Percentiles rank a stretch among this genome's conserved stretches.
Evolutionary conservation across 2,888 invertebrate species (phyloP).

Genomic region (Eucriotettix oculatus): DNA sequence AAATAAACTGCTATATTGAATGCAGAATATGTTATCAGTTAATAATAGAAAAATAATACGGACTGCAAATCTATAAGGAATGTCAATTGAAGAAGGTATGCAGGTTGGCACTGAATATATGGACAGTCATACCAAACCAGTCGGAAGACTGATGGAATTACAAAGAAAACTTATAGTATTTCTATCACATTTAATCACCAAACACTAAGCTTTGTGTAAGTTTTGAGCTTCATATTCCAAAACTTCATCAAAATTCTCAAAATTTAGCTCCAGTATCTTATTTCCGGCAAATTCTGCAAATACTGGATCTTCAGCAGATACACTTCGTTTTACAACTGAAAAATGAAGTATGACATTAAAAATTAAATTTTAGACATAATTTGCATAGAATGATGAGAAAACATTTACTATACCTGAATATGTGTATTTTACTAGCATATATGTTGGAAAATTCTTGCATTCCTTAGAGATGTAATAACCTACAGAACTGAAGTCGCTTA

Average conservation of each 20-base stretch:
- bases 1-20: too few species aligned
- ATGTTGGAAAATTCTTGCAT: conserved; percentile 53
- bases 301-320: conserved; percentile 30
- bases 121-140: too few species aligned
- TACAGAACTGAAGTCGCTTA: conserved; percentile 42
- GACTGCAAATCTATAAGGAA: too few species aligned
- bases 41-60: too few species aligned
- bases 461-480: conserved; percentile 54
- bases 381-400: neutral
- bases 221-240: neutral
- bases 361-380: neutral
- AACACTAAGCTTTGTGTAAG: neutral
- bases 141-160: too few species aligned
- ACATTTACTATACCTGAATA: conserved; percentile 35
- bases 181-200: too few species aligned
- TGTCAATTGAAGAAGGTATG: too few species aligned
- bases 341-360: neutral
- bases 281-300: conserved; percentile 66
- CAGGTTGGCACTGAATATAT: too few species aligned
- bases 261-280: conserved; percentile 53
- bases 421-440: conserved; percentile 50
- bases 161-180: too few species aligned
- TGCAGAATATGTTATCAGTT: too few species aligned
- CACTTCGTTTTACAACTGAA: conserved; percentile 30
- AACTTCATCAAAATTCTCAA: conserved; percentile 38